Percentiles rank a stretch among this genome's conserved stretches.
These are phyloP conservation scores for Cyclina sinensis DNA, from an alignment of 1,140 invertebrate genomes.

Conservation along the genomic window DNA sequence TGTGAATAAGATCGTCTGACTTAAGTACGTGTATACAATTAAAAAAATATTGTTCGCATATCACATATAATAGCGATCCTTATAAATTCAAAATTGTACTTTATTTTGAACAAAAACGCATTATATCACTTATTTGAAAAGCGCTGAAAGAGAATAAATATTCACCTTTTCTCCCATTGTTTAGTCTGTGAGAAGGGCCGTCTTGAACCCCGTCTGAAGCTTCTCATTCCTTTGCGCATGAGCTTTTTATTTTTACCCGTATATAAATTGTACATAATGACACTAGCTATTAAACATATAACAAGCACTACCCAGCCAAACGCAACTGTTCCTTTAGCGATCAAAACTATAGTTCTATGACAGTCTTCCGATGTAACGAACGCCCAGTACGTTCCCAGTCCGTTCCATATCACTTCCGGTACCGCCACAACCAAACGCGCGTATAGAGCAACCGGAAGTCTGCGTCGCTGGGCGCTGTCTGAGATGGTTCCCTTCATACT, in stretches of 20 bases:
- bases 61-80: too few relatives aligned
- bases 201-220: conserved; percentile 44
- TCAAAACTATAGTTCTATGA: conserved; percentile 70
- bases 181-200: conserved; percentile 59
- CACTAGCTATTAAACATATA: conserved; percentile 91
- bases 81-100: too few relatives aligned
- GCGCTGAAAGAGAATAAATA: background rate
- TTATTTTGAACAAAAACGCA: too few relatives aligned
- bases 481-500: conserved; percentile 85
- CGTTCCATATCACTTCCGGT: conserved; percentile 92
- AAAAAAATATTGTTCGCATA: too few relatives aligned
- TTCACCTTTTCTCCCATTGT: conserved; percentile 88
- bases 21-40: too few relatives aligned
- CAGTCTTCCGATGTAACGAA: conserved; percentile 86
- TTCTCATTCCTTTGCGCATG: background rate
- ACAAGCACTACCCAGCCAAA: conserved; percentile 93
- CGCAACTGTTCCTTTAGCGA: conserved; percentile 89
- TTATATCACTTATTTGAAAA: too few relatives aligned
- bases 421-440: conserved; percentile 89
- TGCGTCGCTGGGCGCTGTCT: conserved; percentile 80
- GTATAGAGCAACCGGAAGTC: conserved; percentile 84
- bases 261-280: conserved; percentile 93
- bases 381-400: conserved; percentile 93
- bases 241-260: conserved; percentile 78
- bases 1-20: too few relatives aligned